A percentile compares a stretch with the other conserved stretches of the same genome.
phyloP scores from a whole-genome alignment of 2,888 invertebrate species.

The Brachynemurus nebulosus region DNA sequence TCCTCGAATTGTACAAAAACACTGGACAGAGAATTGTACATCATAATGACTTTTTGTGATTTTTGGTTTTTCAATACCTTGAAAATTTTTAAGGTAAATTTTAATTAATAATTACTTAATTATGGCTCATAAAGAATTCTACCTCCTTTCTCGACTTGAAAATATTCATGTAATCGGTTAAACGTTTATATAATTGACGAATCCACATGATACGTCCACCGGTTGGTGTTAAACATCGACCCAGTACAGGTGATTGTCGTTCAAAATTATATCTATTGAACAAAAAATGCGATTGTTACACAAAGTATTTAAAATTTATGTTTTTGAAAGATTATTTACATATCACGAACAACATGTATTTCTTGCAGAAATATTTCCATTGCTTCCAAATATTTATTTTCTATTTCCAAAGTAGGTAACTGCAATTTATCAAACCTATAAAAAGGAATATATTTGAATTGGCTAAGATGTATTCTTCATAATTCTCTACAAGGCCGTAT shows the following conservation, averaged over 20 bases:
- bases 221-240: constrained; percentile 65
- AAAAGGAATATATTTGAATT: too few relatives aligned
- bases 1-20: constrained; percentile 74
- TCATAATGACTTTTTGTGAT: constrained; percentile 57
- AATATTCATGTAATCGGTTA: constrained; percentile 61
- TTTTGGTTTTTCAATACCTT: constrained; percentile 46
- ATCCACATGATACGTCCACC: constrained; percentile 75
- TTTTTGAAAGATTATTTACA: constrained; percentile 25
- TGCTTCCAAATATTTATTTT: constrained; percentile 59
- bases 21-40: constrained; percentile 64
- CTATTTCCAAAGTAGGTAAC: constrained; percentile 55
- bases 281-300: neutral
- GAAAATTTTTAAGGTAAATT: constrained; percentile 13
- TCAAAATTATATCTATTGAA: constrained; percentile 54
- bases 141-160: constrained; percentile 27
- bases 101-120: neutral
- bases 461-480: too few relatives aligned
- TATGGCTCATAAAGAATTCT: neutral
- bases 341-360: constrained; percentile 54
- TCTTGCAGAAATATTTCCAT: constrained; percentile 51
- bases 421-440: constrained; percentile 58
- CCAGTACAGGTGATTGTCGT: constrained; percentile 55
- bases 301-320: neutral
- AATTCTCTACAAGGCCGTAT: too few relatives aligned
- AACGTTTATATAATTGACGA: constrained; percentile 56